Conservation (phyloP, 53 echinoderm and acorn worm genomes). For the Luidia sarsii region DNA sequence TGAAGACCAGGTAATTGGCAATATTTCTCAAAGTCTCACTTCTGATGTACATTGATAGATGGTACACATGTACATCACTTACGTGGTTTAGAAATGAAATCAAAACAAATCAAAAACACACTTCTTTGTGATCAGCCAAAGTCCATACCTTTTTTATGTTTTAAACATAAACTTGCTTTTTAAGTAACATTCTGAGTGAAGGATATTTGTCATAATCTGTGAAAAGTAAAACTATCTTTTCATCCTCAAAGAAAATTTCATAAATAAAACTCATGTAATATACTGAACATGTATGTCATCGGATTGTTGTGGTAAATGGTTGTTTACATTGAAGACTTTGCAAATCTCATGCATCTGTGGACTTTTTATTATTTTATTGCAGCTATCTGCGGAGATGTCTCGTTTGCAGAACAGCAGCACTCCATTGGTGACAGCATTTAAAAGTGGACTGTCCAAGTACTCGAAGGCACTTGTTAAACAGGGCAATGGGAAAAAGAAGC, state of each 20-base stretch:
- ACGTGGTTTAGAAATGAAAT: background rate
- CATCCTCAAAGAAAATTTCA: background rate
- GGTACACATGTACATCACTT: background rate
- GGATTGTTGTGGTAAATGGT: background rate
- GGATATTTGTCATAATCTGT: background rate
- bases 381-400: background rate
- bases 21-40: background rate
- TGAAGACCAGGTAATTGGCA: conserved; percentile 46
- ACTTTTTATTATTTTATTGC: background rate
- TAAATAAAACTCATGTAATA: background rate
- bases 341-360: background rate
- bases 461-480: background rate
- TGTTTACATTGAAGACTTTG: background rate
- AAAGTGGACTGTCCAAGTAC: background rate
- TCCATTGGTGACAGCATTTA: background rate
- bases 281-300: background rate
- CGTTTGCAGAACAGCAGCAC: background rate
- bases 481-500: background rate
- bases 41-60: background rate
- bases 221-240: background rate
- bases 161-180: background rate
- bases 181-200: background rate
- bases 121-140: background rate
- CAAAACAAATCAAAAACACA: background rate
- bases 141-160: background rate